Conservation (phyloP, 1,140 invertebrate species). For the Pemphigus obesinymphae region DNA sequence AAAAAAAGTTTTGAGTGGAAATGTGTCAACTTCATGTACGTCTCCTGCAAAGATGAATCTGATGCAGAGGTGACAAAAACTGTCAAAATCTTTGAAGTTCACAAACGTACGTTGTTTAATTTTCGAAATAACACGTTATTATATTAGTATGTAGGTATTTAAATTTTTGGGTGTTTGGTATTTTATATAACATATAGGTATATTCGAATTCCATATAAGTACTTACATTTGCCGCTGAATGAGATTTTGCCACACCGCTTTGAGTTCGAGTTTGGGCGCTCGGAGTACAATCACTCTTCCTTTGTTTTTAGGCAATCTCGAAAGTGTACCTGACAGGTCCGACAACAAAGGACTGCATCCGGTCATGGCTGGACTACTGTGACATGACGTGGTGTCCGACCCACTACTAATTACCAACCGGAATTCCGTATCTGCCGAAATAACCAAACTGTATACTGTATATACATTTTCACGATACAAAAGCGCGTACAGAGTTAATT, state of each 20-base stretch:
- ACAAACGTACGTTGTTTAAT: too few species aligned
- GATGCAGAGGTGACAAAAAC: too few species aligned
- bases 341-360: conserved; percentile 33
- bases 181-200: too few species aligned
- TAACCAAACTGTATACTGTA: background rate
- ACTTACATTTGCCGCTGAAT: conserved; percentile 79
- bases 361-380: conserved; percentile 54
- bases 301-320: conserved; percentile 57
- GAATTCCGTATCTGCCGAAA: conserved; percentile 63
- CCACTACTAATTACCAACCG: conserved; percentile 57
- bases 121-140: too few species aligned
- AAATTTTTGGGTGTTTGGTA: too few species aligned
- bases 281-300: conserved; percentile 66
- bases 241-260: conserved; percentile 84
- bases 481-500: too few species aligned
- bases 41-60: too few species aligned
- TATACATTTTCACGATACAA: background rate
- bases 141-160: too few species aligned
- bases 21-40: too few species aligned
- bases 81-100: too few species aligned
- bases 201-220: too few species aligned
- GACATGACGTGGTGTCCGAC: conserved; percentile 61
- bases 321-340: conserved; percentile 16
- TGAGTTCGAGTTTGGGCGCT: conserved; percentile 73
- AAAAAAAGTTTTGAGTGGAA: too few species aligned